Evolutionary conservation across 1,140 invertebrate species (phyloP).

Genomic region (Drosophila miranda): DNA sequence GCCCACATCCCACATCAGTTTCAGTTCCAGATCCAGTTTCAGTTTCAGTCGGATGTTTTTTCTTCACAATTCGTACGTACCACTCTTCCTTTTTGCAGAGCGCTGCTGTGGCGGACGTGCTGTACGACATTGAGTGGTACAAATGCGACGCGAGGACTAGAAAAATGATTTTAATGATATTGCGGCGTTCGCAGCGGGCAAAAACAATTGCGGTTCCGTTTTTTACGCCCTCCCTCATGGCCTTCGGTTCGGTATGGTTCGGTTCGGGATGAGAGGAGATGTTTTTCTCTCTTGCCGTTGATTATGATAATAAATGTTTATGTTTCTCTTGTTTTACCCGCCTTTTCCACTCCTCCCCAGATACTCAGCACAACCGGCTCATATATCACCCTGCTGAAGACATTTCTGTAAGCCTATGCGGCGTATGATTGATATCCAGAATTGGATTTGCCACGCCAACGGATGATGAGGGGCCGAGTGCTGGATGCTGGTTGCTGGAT

Average conservation of each 20-base stretch:
- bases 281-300: conserved; percentile 8
- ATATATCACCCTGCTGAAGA: conserved; percentile 77
- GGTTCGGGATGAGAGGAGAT: conserved; percentile 12
- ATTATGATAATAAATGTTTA: conserved; percentile 63
- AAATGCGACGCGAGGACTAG: conserved; percentile 79
- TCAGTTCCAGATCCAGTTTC: conserved; percentile 8
- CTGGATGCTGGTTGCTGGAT: background rate
- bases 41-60: conserved; percentile 3
- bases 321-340: conserved; percentile 14
- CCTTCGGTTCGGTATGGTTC: conserved; percentile 66
- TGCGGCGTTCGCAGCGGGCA: conserved; percentile 71
- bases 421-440: conserved; percentile 71
- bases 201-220: conserved; percentile 79
- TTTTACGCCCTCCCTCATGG: conserved; percentile 76
- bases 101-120: conserved; percentile 60
- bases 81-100: conserved; percentile 49
- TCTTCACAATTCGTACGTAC: background rate
- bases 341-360: conserved; percentile 18
- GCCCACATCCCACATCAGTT: background rate
- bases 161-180: conserved; percentile 81
- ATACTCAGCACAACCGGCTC: conserved; percentile 80
- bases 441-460: conserved; percentile 24
- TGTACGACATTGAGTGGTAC: conserved; percentile 79
- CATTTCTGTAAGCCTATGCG: conserved; percentile 69
- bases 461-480: background rate